These are phyloP conservation scores for Scylla paramamosain DNA, from an alignment of 1,140 invertebrate genomes.

Conservation along the genomic window DNA sequence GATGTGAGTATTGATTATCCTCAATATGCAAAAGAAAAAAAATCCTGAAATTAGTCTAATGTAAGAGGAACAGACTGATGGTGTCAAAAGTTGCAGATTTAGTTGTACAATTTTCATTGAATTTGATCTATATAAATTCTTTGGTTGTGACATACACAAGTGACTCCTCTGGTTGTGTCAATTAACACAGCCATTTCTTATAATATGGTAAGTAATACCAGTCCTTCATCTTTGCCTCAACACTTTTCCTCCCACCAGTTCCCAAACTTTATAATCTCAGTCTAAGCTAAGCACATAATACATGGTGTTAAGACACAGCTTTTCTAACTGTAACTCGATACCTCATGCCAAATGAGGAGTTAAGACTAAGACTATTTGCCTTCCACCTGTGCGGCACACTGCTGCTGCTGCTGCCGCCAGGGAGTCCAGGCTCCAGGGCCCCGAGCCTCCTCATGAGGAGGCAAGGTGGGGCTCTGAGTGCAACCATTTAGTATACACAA, in stretches of 20 bases:
- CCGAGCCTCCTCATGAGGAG: not conserved
- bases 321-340: not conserved
- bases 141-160: not conserved
- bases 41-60: not conserved
- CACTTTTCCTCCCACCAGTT: not conserved
- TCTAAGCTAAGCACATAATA: not conserved
- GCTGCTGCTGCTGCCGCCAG: not conserved
- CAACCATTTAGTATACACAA: not conserved
- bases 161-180: not conserved
- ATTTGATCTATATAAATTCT: no score
- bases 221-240: not conserved
- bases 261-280: not conserved
- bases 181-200: not conserved
- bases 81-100: no score
- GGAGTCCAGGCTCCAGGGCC: not conserved
- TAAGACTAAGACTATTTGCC: constrained; percentile 2
- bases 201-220: no score
- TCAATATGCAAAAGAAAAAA: not conserved
- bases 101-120: no score
- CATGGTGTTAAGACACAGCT: not conserved
- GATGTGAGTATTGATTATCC: constrained; percentile 5
- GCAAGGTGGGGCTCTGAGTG: not conserved
- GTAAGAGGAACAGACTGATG: no score
- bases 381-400: not conserved
- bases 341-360: not conserved